Evolutionary conservation across 2,113 vertebrate species (phyloP).

Genomic region (Catagonus wagneri): DNA sequence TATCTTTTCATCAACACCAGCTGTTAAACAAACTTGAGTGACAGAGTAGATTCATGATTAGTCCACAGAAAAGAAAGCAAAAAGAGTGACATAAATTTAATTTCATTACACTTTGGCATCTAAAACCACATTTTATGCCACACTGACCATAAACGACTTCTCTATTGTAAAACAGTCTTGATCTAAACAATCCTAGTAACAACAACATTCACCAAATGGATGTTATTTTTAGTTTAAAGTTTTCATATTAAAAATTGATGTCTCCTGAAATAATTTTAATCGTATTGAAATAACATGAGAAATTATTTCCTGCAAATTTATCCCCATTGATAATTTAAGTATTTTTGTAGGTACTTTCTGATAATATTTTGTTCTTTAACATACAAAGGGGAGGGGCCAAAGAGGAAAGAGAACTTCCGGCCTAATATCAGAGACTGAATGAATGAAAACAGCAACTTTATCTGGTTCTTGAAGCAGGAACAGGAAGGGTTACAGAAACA

Average conservation of each 20-base stretch:
- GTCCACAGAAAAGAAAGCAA: conserved; percentile 81
- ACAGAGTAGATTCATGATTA: conserved; percentile 82
- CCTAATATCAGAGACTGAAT: not conserved
- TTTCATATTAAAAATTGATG: conserved; percentile 14
- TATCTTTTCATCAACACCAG: conserved; percentile 83
- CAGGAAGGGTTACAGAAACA: not conserved
- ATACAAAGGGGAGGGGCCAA: not conserved
- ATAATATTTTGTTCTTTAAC: conserved; percentile 28
- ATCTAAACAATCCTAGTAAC: conserved; percentile 33
- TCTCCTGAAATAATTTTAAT: conserved; percentile 55
- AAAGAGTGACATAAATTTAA: conserved; percentile 75
- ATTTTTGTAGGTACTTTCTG: not conserved
- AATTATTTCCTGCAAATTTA: conserved; percentile 23
- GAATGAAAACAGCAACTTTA: not conserved
- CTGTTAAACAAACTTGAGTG: conserved; percentile 83
- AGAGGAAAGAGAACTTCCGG: not conserved
- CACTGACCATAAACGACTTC: conserved; percentile 62
- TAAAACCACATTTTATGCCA: conserved; percentile 67
- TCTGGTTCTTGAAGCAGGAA: conserved; percentile 1
- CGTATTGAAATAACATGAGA: conserved; percentile 20
- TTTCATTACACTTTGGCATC: conserved; percentile 80
- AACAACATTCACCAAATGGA: conserved; percentile 12
- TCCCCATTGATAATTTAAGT: conserved; percentile 29
- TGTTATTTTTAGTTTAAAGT: conserved; percentile 42
- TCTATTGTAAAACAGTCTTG: conserved; percentile 61